phyloP scores from a whole-genome alignment of 2,113 vertebrate genomes.

The Trachemys scripta region DNA sequence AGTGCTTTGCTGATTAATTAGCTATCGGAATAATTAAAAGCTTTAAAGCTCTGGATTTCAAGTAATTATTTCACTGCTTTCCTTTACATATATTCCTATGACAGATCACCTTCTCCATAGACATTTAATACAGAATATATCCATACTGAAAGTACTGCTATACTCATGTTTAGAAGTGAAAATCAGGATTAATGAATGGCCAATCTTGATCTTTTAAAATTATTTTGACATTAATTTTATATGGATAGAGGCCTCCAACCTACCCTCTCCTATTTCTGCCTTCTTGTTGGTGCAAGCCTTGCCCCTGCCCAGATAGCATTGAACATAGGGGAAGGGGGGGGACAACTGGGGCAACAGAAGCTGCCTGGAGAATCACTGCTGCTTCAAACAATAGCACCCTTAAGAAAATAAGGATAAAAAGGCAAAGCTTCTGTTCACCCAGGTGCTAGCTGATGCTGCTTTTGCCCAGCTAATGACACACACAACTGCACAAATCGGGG shows the following conservation, averaged over 20 bases:
- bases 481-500: not conserved
- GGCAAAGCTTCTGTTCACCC: not conserved
- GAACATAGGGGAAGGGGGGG: not conserved
- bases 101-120: not conserved
- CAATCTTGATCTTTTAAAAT: not conserved
- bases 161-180: not conserved
- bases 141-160: not conserved
- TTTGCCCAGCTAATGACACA: not conserved
- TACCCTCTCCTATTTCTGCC: not conserved
- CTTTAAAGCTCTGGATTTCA: slow-evolving; percentile 1
- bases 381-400: not conserved
- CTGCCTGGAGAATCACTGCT: slow-evolving; percentile 30
- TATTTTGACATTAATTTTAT: not conserved
- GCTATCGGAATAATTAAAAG: slow-evolving; percentile 35
- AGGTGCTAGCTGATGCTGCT: not conserved
- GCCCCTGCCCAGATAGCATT: slow-evolving; percentile 22
- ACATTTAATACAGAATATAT: not conserved
- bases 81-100: not conserved
- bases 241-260: not conserved
- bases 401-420: not conserved
- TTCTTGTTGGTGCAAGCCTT: slow-evolving; percentile 32
- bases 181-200: slow-evolving; percentile 9
- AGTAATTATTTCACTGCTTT: not conserved
- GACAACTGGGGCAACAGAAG: slow-evolving; percentile 33
- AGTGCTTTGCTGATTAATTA: not conserved